phyloP scores from a whole-genome alignment of 2,888 invertebrate genomes.

The Heteropelma amictum region DNA sequence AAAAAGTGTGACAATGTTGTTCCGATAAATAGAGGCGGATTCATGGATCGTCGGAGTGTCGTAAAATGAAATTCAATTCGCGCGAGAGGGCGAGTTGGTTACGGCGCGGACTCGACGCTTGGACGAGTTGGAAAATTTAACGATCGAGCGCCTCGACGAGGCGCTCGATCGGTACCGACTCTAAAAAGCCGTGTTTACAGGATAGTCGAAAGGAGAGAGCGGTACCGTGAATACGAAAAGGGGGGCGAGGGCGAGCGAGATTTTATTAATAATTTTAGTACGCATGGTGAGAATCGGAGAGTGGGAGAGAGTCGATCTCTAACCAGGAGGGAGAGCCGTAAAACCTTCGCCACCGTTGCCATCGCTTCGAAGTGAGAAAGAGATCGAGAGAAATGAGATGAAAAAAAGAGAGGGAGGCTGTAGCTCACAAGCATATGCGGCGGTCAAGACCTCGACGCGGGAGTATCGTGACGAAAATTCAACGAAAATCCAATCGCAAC shows the following conservation, averaged over 20 bases:
- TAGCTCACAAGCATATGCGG: constrained; percentile 34
- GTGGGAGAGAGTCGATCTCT: constrained; percentile 41
- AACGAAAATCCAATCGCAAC: constrained; percentile 46
- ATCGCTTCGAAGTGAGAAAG: constrained; percentile 43
- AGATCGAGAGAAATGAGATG: constrained; percentile 1
- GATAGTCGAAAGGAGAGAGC: constrained; percentile 57
- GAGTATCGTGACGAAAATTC: constrained; percentile 53
- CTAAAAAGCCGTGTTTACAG: constrained; percentile 69
- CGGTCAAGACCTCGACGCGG: constrained; percentile 21
- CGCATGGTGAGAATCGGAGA: constrained; percentile 15
- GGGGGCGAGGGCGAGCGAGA: constrained; percentile 58
- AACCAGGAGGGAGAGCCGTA: constrained; percentile 60
- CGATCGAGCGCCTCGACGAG: constrained; percentile 59
- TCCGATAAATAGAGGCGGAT: constrained; percentile 17
- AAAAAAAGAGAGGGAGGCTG: constrained; percentile 6
- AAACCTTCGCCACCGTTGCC: constrained; percentile 65
- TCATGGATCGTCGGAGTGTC: constrained; percentile 47
- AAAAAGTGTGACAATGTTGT: constrained; percentile 26
- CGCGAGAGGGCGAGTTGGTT: background rate
- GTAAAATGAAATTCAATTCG: constrained; percentile 59
- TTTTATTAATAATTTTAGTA: constrained; percentile 71
- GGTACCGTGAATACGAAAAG: constrained; percentile 52
- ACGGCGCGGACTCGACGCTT: constrained; percentile 27
- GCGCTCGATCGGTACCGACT: constrained; percentile 48
- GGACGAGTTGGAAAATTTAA: constrained; percentile 65